Evolutionary conservation across 2,797 vertebrate species (phyloP).

Genomic region (Delichon dasypus): DNA sequence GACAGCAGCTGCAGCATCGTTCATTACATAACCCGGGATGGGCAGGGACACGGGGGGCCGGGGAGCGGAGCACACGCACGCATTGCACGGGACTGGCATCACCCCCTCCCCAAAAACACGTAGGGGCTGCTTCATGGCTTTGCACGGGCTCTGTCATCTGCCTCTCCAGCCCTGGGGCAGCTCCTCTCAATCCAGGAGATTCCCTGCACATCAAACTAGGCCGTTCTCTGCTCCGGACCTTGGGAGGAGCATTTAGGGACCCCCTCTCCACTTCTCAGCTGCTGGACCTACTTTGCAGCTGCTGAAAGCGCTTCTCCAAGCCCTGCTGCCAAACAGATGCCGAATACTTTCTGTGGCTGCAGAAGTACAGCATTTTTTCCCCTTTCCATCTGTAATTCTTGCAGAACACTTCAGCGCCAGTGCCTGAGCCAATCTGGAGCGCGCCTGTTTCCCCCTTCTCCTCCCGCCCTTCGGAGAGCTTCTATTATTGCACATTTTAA

Average conservation of each 20-base stretch:
- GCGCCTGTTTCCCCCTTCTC: constrained; percentile 23
- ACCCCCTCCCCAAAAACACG: not conserved
- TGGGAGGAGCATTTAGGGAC: not conserved
- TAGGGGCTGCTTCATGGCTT: not conserved
- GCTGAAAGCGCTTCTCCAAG: not conserved
- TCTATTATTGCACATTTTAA: constrained; percentile 69
- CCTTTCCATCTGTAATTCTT: constrained; percentile 32
- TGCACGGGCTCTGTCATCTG: not conserved
- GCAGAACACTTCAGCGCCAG: constrained; percentile 36
- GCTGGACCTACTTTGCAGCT: not conserved
- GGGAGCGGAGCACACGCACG: not conserved
- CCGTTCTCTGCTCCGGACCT: not conserved
- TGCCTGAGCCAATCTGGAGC: constrained; percentile 19
- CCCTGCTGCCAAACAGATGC: not conserved
- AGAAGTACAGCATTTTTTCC: constrained; percentile 22
- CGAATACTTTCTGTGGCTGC: not conserved
- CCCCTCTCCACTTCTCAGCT: not conserved
- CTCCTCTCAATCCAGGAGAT: not conserved
- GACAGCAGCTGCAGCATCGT: not conserved
- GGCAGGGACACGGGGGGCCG: not conserved
- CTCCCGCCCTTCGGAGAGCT: constrained; percentile 34
- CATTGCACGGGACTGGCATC: not conserved
- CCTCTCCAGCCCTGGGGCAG: not conserved
- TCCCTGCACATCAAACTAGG: accelerated
- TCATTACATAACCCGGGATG: not conserved